phyloP scores from a whole-genome alignment of 2,797 vertebrate species.

The Spheniscus humboldti region DNA sequence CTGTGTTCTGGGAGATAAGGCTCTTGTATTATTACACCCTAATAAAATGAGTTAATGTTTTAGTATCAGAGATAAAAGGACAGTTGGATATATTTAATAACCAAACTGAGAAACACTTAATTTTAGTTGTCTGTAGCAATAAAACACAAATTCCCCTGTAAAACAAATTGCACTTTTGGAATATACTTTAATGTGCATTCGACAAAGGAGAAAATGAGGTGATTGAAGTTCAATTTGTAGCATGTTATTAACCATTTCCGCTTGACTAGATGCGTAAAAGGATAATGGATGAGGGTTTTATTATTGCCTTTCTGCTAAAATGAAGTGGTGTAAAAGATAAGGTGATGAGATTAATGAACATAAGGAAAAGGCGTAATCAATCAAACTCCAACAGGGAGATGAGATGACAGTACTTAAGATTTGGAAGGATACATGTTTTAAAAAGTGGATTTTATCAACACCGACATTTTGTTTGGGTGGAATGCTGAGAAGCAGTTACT shows the following conservation, averaged over 20 bases:
- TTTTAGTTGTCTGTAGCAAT: slow-evolving; percentile 80
- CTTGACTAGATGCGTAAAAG: slow-evolving; percentile 95
- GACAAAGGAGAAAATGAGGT: slow-evolving; percentile 89
- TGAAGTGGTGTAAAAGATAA: slow-evolving; percentile 99
- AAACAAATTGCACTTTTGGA: slow-evolving; percentile 83
- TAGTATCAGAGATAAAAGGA: slow-evolving; percentile 80
- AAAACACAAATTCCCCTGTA: slow-evolving; percentile 78
- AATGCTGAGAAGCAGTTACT: neutral
- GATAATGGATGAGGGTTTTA: slow-evolving; percentile 99
- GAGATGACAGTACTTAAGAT: slow-evolving; percentile 76
- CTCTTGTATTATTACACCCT: slow-evolving; percentile 74
- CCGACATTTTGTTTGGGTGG: neutral
- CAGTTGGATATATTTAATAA: slow-evolving; percentile 82
- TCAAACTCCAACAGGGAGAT: slow-evolving; percentile 84
- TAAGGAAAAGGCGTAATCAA: slow-evolving; percentile 94
- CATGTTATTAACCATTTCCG: slow-evolving; percentile 99
- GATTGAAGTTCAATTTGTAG: slow-evolving; percentile 99
- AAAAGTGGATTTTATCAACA: slow-evolving; percentile 40
- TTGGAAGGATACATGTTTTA: slow-evolving; percentile 69
- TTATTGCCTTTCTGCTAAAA: slow-evolving; percentile 98
- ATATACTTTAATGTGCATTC: slow-evolving; percentile 85
- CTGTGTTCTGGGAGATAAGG: slow-evolving; percentile 88
- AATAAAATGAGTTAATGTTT: slow-evolving; percentile 81
- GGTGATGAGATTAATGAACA: slow-evolving; percentile 99
- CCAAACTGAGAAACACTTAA: slow-evolving; percentile 77